Evolutionary conservation across 2,797 vertebrate genomes (phyloP).

Genomic region (Spondyliosoma cantharus): DNA sequence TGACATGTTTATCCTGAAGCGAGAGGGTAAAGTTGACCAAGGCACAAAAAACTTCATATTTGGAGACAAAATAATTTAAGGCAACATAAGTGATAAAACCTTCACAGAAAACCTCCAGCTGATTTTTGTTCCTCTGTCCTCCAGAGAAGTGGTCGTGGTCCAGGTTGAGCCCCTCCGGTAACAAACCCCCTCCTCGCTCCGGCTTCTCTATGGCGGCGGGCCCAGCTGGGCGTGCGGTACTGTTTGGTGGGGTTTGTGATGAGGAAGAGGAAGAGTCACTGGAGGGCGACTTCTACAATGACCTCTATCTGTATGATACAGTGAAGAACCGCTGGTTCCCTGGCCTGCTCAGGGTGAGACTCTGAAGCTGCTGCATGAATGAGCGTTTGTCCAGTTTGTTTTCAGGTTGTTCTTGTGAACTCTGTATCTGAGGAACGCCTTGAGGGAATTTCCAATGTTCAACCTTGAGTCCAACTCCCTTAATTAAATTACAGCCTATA

Average conservation of each 20-base stretch:
- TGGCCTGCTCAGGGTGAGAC: constrained; percentile 87
- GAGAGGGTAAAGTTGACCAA: constrained; percentile 85
- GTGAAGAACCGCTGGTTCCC: constrained; percentile 93
- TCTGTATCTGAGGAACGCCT: too few relatives aligned
- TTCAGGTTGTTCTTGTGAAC: too few relatives aligned
- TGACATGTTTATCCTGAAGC: constrained; percentile 93
- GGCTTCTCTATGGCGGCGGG: constrained; percentile 88
- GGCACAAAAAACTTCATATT: constrained; percentile 61
- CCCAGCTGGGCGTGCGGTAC: constrained; percentile 85
- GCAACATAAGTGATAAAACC: background rate
- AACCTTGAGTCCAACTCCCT: too few relatives aligned
- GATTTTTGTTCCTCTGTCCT: background rate
- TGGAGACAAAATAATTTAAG: background rate
- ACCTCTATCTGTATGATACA: constrained; percentile 90
- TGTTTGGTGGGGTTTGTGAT: constrained; percentile 95
- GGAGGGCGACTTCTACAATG: constrained; percentile 94
- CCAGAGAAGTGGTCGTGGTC: constrained; percentile 92
- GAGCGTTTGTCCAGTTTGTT: background rate
- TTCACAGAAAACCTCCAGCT: background rate
- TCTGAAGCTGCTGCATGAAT: background rate
- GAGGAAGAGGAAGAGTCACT: constrained; percentile 95
- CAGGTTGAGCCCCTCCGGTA: constrained; percentile 88
- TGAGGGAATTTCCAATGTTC: too few relatives aligned
- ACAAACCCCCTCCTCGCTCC: constrained; percentile 90
- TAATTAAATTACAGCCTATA: background rate